These are phyloP conservation scores for Actinemys pallida DNA, from an alignment of 2,113 vertebrate species.

Conservation along the genomic window DNA sequence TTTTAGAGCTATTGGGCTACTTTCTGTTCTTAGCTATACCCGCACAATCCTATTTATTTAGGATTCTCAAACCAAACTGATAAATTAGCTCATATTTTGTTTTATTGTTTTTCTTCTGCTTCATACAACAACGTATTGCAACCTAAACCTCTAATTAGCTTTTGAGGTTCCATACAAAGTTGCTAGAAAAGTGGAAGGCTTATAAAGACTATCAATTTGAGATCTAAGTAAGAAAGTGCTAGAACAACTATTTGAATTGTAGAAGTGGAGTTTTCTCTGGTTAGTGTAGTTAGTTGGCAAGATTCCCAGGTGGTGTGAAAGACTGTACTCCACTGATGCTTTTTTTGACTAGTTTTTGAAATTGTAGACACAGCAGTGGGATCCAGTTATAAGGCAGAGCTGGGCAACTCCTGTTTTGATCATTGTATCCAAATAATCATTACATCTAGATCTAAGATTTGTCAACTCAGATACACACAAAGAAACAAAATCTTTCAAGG, in stretches of 20 bases:
- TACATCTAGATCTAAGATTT: neutral
- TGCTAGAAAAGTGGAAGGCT: neutral
- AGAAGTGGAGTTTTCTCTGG: neutral
- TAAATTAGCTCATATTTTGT: neutral
- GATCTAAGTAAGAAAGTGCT: neutral
- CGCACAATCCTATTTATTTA: neutral
- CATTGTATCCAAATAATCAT: neutral
- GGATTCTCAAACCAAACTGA: neutral
- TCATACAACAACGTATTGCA: neutral
- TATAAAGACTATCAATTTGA: neutral
- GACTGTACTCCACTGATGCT: neutral
- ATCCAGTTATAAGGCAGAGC: neutral
- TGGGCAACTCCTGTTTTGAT: neutral
- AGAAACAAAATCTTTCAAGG: too few species aligned
- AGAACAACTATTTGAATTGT: neutral
- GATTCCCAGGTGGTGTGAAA: neutral
- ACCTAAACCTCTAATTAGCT: constrained; percentile 19
- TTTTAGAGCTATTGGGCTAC: neutral
- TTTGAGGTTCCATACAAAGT: constrained; percentile 17
- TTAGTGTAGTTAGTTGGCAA: neutral
- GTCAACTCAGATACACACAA: neutral
- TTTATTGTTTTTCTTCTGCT: neutral
- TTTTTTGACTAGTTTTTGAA: neutral
- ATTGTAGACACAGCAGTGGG: neutral
- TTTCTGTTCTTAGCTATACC: fast-evolving